Evolutionary conservation across 2,888 invertebrate genomes (phyloP).

Genomic region (Tetragonisca angustula): DNA sequence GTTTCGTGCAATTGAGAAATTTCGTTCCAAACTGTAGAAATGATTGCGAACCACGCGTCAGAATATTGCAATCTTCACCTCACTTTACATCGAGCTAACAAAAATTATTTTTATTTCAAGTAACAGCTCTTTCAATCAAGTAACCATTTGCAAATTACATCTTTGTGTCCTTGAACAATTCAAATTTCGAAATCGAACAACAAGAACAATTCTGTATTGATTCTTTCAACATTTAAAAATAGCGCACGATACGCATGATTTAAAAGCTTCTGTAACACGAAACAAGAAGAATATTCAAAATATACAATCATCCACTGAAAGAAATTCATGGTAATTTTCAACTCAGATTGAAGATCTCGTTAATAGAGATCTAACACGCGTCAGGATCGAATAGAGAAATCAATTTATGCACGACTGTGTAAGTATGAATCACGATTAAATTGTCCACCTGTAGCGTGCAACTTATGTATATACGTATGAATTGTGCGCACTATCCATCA

Average conservation of each 20-base stretch:
- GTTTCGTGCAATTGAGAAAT: background rate
- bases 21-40: background rate
- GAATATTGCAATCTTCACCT: background rate
- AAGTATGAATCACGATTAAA: slow-evolving; percentile 42
- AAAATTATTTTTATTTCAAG: background rate
- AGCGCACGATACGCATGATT: background rate
- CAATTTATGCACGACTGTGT: slow-evolving; percentile 19
- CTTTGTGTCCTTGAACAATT: background rate
- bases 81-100: background rate
- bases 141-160: background rate
- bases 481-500: slow-evolving; percentile 28
- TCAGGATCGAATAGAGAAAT: background rate
- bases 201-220: background rate
- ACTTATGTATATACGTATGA: background rate
- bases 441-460: slow-evolving; percentile 18
- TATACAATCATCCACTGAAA: background rate
- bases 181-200: background rate
- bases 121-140: background rate
- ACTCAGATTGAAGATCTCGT: background rate
- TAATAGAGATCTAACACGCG: background rate
- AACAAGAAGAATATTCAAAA: too few species aligned
- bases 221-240: background rate
- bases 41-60: background rate
- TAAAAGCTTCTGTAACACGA: background rate
- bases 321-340: background rate